A percentile compares a stretch with the other conserved stretches of the same genome.
These are phyloP conservation scores for Drosophila nikananu DNA, from an alignment of 1,140 invertebrate genomes.

Conservation along the genomic window DNA sequence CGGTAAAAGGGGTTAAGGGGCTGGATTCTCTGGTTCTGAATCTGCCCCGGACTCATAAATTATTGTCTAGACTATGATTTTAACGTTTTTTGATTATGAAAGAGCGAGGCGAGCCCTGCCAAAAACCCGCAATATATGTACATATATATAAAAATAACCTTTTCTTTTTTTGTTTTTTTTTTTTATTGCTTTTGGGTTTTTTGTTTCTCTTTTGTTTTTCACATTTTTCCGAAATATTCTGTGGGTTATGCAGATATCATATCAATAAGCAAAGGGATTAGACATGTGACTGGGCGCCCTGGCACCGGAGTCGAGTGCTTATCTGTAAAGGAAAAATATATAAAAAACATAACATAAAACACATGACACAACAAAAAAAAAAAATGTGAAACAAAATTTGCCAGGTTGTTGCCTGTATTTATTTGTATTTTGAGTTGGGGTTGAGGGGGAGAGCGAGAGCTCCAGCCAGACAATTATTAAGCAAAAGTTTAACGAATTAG, in stretches of 20 bases:
- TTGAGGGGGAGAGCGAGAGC: no score
- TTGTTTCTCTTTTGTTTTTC: conserved; percentile 13
- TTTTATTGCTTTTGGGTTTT: conserved; percentile 13
- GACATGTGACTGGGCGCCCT: conserved; percentile 72
- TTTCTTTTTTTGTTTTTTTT: conserved; percentile 35
- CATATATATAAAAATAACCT: conserved; percentile 76
- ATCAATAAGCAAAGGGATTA: conserved; percentile 84
- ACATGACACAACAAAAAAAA: conserved; percentile 11
- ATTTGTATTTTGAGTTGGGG: no score
- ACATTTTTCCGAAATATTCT: conserved; percentile 4
- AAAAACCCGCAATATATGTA: conserved; percentile 47
- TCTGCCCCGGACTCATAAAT: conserved; percentile 79
- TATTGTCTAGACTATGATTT: conserved; percentile 85
- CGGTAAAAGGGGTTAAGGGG: conserved; percentile 34
- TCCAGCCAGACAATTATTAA: conserved; percentile 76
- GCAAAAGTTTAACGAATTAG: conserved; percentile 83
- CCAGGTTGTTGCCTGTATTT: conserved; percentile 20
- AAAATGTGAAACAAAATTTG: conserved; percentile 33
- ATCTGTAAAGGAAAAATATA: conserved; percentile 51
- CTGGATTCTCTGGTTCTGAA: conserved; percentile 5
- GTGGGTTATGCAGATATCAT: conserved; percentile 73
- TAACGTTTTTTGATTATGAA: conserved; percentile 85
- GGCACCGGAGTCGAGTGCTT: conserved; percentile 55
- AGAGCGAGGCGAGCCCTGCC: conserved; percentile 7
- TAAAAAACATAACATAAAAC: neutral